A percentile compares a stretch with the other conserved stretches of the same genome.
phyloP scores from a whole-genome alignment of 2,113 vertebrate species.

The Amia ocellicauda region DNA sequence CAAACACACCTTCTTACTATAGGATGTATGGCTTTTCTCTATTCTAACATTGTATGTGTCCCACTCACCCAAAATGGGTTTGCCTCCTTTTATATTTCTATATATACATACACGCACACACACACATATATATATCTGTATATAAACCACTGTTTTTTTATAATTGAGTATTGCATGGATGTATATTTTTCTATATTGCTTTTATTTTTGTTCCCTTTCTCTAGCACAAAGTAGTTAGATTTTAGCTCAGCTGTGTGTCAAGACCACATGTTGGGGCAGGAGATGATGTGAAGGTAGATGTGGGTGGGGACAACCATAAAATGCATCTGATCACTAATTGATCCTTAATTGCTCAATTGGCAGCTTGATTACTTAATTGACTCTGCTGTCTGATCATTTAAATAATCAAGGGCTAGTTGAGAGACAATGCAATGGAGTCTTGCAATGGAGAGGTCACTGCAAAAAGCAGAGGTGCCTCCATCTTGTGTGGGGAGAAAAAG shows the following conservation, averaged over 20 bases:
- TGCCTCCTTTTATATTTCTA: neutral
- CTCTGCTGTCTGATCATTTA: neutral
- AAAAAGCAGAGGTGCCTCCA: too few species aligned
- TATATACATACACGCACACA: conserved; percentile 3
- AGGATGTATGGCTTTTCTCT: neutral
- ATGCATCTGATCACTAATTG: too few species aligned
- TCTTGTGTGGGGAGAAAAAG: too few species aligned
- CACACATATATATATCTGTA: conserved; percentile 14
- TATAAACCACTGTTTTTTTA: conserved; percentile 12
- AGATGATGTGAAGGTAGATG: neutral
- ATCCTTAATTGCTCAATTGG: neutral
- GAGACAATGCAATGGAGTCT: too few species aligned
- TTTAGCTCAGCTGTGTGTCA: conserved; percentile 8
- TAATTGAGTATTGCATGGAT: conserved; percentile 20
- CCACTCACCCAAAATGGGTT: conserved; percentile 1
- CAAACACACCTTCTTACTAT: neutral
- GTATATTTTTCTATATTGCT: conserved; percentile 22
- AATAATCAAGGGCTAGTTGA: too few species aligned
- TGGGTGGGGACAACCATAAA: too few species aligned
- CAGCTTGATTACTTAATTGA: neutral
- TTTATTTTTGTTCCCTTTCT: conserved; percentile 3
- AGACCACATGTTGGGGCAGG: too few species aligned
- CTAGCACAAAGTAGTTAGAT: conserved; percentile 10
- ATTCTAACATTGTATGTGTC: neutral
- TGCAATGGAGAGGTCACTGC: too few species aligned